Evolutionary conservation across 2,113 vertebrate species (phyloP).

Genomic region (Suncus etruscus): DNA sequence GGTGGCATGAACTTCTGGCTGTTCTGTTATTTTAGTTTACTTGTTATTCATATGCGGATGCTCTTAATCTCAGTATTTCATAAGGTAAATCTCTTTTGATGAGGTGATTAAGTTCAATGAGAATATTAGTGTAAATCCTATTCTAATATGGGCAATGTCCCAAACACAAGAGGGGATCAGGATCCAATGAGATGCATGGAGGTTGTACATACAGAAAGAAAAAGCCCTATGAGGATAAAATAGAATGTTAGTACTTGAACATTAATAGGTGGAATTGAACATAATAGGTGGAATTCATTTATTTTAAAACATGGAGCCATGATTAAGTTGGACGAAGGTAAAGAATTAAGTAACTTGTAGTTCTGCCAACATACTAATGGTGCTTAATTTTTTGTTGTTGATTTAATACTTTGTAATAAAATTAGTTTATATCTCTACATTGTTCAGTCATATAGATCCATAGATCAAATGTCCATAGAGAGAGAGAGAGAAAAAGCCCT

Average conservation of each 20-base stretch:
- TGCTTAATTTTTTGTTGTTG: neutral
- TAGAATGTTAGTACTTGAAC: neutral
- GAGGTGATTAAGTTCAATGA: neutral
- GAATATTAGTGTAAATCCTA: neutral
- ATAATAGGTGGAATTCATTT: slow-evolving; percentile 21
- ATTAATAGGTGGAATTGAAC: neutral
- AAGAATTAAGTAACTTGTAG: neutral
- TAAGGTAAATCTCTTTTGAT: neutral
- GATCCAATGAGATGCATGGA: neutral
- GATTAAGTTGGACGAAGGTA: slow-evolving; percentile 18
- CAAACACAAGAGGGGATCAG: neutral
- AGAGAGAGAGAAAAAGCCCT: neutral
- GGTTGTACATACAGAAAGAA: neutral
- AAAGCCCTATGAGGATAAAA: neutral
- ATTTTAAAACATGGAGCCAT: neutral
- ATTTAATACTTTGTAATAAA: slow-evolving; percentile 4
- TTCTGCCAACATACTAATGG: neutral
- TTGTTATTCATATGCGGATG: neutral
- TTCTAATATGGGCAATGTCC: neutral
- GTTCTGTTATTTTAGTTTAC: neutral
- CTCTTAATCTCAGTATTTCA: neutral
- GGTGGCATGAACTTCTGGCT: neutral
- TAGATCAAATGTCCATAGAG: neutral
- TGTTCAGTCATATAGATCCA: neutral
- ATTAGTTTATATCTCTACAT: neutral